phyloP scores from a whole-genome alignment of 37 sponge, comb jelly and placozoan species.

The Eunapius fragilis region DNA sequence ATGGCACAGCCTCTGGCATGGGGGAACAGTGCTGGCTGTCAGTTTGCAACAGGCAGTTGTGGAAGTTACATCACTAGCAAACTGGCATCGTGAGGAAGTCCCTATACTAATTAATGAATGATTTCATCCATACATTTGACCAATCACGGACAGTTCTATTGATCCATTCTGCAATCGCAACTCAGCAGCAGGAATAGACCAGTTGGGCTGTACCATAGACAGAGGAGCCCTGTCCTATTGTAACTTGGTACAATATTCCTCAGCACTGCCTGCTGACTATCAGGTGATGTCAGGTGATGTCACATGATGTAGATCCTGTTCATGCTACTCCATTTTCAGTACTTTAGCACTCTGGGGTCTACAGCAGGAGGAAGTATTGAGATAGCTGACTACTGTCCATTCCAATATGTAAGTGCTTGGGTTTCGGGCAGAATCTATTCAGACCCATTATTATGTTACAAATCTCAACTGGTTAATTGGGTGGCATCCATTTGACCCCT shows the following conservation, averaged over 20 bases:
- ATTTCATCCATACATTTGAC: background rate
- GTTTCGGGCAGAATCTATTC: background rate
- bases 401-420: slow-evolving; percentile 42
- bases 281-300: slow-evolving; percentile 11
- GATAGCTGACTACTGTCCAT: slow-evolving; percentile 75
- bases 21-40: slow-evolving; percentile 59
- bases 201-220: slow-evolving; percentile 46
- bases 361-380: slow-evolving; percentile 38
- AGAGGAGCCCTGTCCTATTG: slow-evolving; percentile 34
- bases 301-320: background rate
- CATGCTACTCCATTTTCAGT: too few species aligned
- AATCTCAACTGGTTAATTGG: background rate
- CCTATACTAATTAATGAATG: background rate
- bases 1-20: slow-evolving; percentile 52
- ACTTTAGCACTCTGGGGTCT: slow-evolving; percentile 10
- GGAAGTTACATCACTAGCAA: slow-evolving; percentile 20
- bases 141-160: background rate
- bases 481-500: background rate
- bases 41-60: slow-evolving; percentile 59
- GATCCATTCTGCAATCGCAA: slow-evolving; percentile 41
- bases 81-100: background rate
- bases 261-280: slow-evolving; percentile 9
- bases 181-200: background rate
- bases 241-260: slow-evolving; percentile 1
- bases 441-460: background rate